Base-by-base conservation (phyloP, 1,140 invertebrate species). In the Lasioglossum albipes region DNA sequence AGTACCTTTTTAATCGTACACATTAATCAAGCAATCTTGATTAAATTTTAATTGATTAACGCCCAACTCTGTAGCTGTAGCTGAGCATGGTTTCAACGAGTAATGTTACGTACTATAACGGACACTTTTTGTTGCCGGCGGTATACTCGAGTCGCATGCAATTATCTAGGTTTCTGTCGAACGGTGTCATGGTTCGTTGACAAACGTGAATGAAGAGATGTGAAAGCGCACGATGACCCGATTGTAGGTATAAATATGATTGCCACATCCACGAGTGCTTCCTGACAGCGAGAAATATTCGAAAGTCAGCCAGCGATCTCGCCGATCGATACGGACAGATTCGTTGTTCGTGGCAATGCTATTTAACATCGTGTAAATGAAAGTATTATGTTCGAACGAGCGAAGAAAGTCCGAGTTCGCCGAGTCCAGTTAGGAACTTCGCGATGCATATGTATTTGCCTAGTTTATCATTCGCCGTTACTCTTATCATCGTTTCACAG, bases 131-230 rank as follows among this genome's bases (percentile, higher is more conserved):
- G n/a, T 59, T n/a, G n/a, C 57, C 20, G 7, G 0, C 7, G 20
- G 20, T n/a, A n/a, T n/a, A 5, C 13, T 6, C 18, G 52, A 54
- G 57, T 7, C 52, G 20, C 52, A 59, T n/a, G 57, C 20, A n/a
- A 59, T 59, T 59, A 59, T 59, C n/a, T 59, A 59, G 18, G 57
- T n/a, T 59, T n/a, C 57, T 59, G n/a, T n/a, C n/a, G 57, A n/a
- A 59, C 7, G n/a, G n/a, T 59, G 57, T 20, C n/a, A 59, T 9
- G 57, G 57, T 59, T 59, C 20, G n/a, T n/a, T 59, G 57, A 59
- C 57, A 6, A n/a, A 59, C n/a, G 57, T 59, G 57, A 59, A 59
- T 59, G 57, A 59, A 59, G n/a, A 59, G 18, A 59, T n/a, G 57
- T 59, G 57, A 59, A 59, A 59, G 57, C 57, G 57, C n/a, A 59